These are phyloP conservation scores for Tetramorium parvispinum DNA, from an alignment of 1,140 invertebrate genomes.

Conservation along the genomic window DNA sequence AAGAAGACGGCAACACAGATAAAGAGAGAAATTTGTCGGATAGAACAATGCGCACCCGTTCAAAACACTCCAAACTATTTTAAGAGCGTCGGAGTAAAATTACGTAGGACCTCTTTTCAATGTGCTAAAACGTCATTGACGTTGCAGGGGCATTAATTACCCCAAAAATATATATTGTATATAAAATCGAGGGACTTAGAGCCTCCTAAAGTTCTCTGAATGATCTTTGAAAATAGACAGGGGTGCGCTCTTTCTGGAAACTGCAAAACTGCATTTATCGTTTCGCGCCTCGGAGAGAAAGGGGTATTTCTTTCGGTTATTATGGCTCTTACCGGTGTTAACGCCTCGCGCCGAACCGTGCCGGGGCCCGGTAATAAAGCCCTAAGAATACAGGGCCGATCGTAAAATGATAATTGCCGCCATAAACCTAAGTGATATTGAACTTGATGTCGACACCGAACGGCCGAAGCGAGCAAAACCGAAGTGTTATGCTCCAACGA, in stretches of 20 bases:
- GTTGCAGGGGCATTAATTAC: conserved; percentile 22
- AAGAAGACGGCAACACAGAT: neutral
- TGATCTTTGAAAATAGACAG: neutral
- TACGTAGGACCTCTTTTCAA: conserved; percentile 22
- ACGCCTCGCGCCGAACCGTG: conserved; percentile 77
- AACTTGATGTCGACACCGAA: conserved; percentile 83
- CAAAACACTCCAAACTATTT: conserved; percentile 7
- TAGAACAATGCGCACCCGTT: neutral
- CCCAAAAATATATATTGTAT: conserved; percentile 14
- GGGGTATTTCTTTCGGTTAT: conserved; percentile 80
- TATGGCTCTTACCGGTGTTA: conserved; percentile 81
- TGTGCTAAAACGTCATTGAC: neutral
- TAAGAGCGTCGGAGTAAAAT: neutral
- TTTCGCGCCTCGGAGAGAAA: conserved; percentile 71
- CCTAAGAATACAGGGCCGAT: conserved; percentile 84
- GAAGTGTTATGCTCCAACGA: conserved; percentile 62
- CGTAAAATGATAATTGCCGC: conserved; percentile 85
- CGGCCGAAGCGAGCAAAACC: conserved; percentile 72
- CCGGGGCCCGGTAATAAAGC: conserved; percentile 81
- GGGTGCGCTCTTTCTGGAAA: conserved; percentile 60
- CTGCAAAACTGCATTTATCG: conserved; percentile 82
- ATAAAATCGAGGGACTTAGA: conserved; percentile 34
- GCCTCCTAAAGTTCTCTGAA: neutral
- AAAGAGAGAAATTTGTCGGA: neutral
- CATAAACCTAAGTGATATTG: conserved; percentile 85